phyloP scores from a whole-genome alignment of 2,797 vertebrate species.

The Gallinago stenura region DNA sequence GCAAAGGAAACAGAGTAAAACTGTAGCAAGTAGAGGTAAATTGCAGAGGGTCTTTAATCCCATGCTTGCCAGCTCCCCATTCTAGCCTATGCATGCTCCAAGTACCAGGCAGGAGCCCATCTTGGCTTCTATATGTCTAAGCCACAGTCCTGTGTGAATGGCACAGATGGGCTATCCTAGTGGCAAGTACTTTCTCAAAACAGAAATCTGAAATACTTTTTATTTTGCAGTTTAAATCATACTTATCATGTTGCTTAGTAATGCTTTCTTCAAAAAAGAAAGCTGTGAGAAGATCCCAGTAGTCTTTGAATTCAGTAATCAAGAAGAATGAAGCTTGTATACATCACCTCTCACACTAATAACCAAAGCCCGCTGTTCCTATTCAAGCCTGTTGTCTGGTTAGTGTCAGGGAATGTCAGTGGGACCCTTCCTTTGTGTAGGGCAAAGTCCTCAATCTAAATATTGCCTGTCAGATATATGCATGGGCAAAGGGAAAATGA shows the following conservation, averaged over 20 bases:
- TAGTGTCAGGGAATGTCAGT: neutral
- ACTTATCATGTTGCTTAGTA: neutral
- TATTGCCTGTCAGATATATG: neutral
- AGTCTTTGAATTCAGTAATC: neutral
- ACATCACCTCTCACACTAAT: neutral
- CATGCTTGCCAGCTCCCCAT: neutral
- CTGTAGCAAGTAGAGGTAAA: neutral
- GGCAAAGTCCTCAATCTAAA: neutral
- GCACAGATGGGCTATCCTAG: neutral
- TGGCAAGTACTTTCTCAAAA: neutral
- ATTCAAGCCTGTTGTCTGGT: neutral
- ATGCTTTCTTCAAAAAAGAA: neutral
- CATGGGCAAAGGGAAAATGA: neutral
- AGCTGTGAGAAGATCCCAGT: neutral
- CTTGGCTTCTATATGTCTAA: neutral
- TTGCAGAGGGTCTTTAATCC: neutral
- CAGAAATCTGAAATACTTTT: neutral
- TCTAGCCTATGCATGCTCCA: neutral
- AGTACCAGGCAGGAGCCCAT: neutral
- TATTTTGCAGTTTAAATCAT: neutral
- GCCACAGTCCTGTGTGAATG: neutral
- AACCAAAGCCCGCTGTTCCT: neutral
- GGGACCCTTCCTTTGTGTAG: neutral
- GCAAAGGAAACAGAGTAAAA: neutral
- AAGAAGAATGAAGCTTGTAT: neutral